A percentile compares a stretch with the other conserved stretches of the same genome.
These are phyloP conservation scores for Reinhardtius hippoglossoides DNA, from an alignment of 2,113 vertebrate genomes.

Conservation along the genomic window DNA sequence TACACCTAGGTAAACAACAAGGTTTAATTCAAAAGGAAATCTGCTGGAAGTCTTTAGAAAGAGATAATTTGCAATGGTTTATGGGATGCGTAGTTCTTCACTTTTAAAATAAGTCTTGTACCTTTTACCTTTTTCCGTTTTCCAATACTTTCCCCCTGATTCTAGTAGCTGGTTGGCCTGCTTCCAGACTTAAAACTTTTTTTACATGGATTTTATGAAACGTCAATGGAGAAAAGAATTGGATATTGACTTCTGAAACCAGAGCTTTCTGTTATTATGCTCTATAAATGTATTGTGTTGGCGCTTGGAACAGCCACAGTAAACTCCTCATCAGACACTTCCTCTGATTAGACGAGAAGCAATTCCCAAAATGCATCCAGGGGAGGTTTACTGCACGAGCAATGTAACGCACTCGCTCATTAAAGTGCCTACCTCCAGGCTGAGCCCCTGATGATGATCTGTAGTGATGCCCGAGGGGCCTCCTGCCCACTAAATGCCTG, in stretches of 20 bases:
- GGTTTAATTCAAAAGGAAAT: no score
- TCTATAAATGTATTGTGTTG: conserved; percentile 9
- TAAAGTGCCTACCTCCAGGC: conserved; percentile 39
- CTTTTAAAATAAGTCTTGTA: no score
- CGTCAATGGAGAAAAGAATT: background rate
- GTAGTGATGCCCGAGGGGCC: conserved; percentile 62
- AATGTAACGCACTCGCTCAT: conserved; percentile 35
- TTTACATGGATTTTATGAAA: no score
- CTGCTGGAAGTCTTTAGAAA: no score
- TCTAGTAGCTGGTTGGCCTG: no score
- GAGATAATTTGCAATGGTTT: no score
- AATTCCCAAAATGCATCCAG: conserved; percentile 20
- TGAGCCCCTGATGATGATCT: conserved; percentile 65
- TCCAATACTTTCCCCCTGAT: no score
- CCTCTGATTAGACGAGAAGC: conserved; percentile 29
- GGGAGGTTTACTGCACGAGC: conserved; percentile 18
- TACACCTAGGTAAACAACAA: no score
- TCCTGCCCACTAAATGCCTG: conserved; percentile 61
- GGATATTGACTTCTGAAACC: background rate
- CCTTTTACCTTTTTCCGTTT: no score
- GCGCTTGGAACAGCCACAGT: background rate
- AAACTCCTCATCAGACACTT: conserved; percentile 11
- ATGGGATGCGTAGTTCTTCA: no score
- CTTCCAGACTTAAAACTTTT: no score
- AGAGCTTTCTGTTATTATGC: conserved; percentile 1